phyloP scores from a whole-genome alignment of 2,113 vertebrate genomes.

The Chaetura pelagica region DNA sequence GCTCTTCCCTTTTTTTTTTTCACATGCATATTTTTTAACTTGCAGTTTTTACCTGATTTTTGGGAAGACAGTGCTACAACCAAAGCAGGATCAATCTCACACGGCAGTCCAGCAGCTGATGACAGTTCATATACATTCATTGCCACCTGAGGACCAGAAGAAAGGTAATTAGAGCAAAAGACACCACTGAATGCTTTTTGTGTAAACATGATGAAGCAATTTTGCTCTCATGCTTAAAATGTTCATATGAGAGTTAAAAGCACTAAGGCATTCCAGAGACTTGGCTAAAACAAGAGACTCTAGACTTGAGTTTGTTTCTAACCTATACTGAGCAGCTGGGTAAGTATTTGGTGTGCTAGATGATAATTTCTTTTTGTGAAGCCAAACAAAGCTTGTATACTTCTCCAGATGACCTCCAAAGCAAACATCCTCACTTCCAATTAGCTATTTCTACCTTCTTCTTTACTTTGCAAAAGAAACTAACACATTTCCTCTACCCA shows the following conservation, averaged over 20 bases:
- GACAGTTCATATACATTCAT: constrained; percentile 99
- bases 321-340: background rate
- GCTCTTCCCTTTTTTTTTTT: background rate
- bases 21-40: background rate
- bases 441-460: background rate
- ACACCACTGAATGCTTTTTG: background rate
- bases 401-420: background rate
- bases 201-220: background rate
- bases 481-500: background rate
- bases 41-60: constrained; percentile 86
- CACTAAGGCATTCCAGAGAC: background rate
- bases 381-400: background rate
- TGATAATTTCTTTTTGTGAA: background rate
- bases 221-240: background rate
- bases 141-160: constrained; percentile 85
- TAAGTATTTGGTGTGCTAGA: background rate
- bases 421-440: background rate
- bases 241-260: background rate
- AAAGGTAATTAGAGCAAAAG: background rate
- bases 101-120: constrained; percentile 94
- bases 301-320: background rate
- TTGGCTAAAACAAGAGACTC: background rate
- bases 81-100: constrained; percentile 96
- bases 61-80: constrained; percentile 97
- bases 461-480: background rate